phyloP scores from a whole-genome alignment of 2,113 vertebrate species.

The Amphilophus citrinellus region DNA sequence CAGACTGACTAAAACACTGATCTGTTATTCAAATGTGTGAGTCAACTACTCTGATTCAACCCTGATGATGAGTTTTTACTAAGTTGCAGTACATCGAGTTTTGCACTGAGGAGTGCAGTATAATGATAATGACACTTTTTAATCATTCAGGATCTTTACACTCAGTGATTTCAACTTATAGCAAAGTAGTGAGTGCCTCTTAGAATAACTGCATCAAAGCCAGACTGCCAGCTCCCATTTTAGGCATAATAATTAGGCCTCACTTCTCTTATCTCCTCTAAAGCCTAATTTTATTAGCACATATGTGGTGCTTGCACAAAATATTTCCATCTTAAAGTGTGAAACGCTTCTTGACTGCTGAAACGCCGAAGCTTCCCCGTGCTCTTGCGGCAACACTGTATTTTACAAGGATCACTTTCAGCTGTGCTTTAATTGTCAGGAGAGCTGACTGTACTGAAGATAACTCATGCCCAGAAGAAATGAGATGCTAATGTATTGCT shows the following conservation, averaged over 20 bases:
- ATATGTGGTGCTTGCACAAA: slow-evolving; percentile 24
- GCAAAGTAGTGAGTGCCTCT: not conserved
- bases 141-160: slow-evolving; percentile 8
- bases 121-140: not conserved
- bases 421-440: slow-evolving; percentile 60
- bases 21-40: not conserved
- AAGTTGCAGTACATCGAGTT: not conserved
- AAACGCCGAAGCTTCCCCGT: slow-evolving; percentile 31
- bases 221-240: slow-evolving; percentile 14
- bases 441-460: slow-evolving; percentile 56
- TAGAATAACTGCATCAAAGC: slow-evolving; percentile 5
- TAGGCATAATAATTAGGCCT: slow-evolving; percentile 39
- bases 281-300: slow-evolving; percentile 41
- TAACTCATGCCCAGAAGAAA: slow-evolving; percentile 66
- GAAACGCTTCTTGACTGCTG: slow-evolving; percentile 51
- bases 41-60: not conserved
- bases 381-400: slow-evolving; percentile 17
- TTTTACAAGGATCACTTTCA: slow-evolving; percentile 62
- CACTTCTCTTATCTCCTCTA: slow-evolving; percentile 41
- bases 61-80: not conserved
- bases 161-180: not conserved
- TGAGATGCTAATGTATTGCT: slow-evolving; percentile 72
- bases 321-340: slow-evolving; percentile 40
- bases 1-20: not conserved
- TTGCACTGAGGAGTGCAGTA: not conserved